Evolutionary conservation across 64 coral and sea anemone species (phyloP).

Genomic region (Stichodactyla mertensii): DNA sequence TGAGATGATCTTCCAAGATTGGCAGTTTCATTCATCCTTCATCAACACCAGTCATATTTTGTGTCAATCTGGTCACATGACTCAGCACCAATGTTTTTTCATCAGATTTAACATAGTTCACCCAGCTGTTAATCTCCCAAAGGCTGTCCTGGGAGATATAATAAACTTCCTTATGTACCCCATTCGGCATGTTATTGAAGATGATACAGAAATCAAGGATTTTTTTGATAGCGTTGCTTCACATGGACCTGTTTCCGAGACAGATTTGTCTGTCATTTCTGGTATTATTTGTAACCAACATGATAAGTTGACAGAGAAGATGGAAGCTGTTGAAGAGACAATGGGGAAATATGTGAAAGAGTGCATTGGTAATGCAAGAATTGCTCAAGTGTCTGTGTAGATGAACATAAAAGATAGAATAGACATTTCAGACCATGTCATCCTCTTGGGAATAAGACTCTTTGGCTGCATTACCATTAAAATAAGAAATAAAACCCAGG

Average conservation of each 20-base stretch:
- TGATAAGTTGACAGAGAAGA: constrained; percentile 72
- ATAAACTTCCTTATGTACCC: constrained; percentile 95
- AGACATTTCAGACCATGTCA: neutral
- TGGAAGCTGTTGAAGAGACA: constrained; percentile 85
- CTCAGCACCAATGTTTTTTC: constrained; percentile 54
- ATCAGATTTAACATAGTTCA: constrained; percentile 99
- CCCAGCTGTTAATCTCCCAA: constrained; percentile 90
- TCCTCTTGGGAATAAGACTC: too few relatives aligned
- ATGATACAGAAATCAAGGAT: constrained; percentile 60
- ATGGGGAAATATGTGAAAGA: constrained; percentile 69
- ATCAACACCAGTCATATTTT: neutral
- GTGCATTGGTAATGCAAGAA: constrained; percentile 46
- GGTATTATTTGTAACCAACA: constrained; percentile 88
- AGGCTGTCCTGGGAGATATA: constrained; percentile 88
- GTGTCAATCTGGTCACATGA: neutral
- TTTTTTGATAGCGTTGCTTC: constrained; percentile 37
- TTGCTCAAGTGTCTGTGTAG: constrained; percentile 56
- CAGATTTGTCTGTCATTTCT: constrained; percentile 81
- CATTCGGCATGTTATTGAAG: constrained; percentile 76
- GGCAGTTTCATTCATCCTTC: neutral
- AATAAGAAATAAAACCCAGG: too few relatives aligned
- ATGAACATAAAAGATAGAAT: neutral
- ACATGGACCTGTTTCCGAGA: constrained; percentile 30
- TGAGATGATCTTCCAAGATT: neutral
- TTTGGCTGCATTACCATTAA: too few relatives aligned